Conservation (phyloP, 2,113 vertebrate species). For the Madoqua kirkii region DNA sequence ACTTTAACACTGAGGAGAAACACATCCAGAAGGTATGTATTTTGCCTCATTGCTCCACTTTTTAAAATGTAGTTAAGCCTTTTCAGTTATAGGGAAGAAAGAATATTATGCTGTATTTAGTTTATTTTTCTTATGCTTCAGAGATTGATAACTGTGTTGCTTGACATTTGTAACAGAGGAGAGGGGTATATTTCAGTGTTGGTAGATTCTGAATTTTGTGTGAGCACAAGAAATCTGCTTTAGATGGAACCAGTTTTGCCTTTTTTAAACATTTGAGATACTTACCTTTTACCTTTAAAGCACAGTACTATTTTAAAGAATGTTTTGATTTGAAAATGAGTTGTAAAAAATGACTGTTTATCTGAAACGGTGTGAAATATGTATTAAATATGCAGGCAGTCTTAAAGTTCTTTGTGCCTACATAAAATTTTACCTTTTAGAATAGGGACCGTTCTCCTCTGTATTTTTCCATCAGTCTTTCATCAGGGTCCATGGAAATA, state of each 20-base stretch:
- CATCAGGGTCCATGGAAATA: neutral
- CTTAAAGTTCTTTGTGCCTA: neutral
- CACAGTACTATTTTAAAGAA: neutral
- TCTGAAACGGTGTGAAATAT: neutral
- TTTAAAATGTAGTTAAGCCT: neutral
- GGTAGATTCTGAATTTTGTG: constrained; percentile 30
- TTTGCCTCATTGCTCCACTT: constrained; percentile 13
- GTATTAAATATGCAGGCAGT: neutral
- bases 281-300: neutral
- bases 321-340: neutral
- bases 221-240: neutral
- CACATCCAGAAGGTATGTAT: constrained; percentile 58
- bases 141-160: neutral
- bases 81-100: neutral
- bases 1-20: constrained; percentile 42
- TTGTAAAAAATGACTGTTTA: neutral
- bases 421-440: neutral
- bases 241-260: neutral
- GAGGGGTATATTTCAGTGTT: neutral
- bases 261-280: neutral
- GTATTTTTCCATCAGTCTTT: neutral
- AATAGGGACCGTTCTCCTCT: neutral
- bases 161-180: neutral
- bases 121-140: constrained; percentile 21
- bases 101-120: neutral